Evolutionary conservation across 2,888 invertebrate species (phyloP).

Genomic region (Oligia fasciuncula): DNA sequence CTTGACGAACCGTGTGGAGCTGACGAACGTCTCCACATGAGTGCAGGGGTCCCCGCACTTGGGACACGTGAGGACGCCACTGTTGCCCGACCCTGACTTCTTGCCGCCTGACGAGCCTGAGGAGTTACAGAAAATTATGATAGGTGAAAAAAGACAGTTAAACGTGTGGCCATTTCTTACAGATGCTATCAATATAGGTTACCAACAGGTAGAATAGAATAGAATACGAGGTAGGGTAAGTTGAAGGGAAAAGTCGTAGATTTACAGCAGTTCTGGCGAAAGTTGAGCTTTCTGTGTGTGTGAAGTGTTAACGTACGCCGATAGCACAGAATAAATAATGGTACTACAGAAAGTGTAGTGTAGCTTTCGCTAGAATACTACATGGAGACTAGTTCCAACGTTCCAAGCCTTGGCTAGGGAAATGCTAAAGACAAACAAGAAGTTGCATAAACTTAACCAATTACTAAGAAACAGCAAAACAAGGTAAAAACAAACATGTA

Average conservation of each 20-base stretch:
- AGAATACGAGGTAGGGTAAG: too few relatives aligned
- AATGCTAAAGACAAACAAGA: not conserved
- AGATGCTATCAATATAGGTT: conserved; percentile 13
- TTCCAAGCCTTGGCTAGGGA: not conserved
- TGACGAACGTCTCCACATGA: conserved; percentile 98
- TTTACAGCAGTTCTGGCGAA: conserved; percentile 34
- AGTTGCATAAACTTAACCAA: conserved; percentile 21
- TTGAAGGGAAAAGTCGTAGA: conserved; percentile 11
- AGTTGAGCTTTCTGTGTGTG: conserved; percentile 28
- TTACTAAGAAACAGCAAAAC: conserved; percentile 2
- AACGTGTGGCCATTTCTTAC: not conserved
- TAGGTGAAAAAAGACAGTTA: not conserved
- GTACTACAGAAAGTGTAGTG: conserved; percentile 15
- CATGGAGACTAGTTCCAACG: conserved; percentile 7
- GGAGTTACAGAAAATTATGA: not conserved
- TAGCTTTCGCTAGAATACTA: conserved; percentile 32
- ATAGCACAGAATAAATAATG: conserved; percentile 40
- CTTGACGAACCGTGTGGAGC: conserved; percentile 98
- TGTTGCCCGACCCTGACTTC: conserved; percentile 90
- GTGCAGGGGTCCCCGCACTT: conserved; percentile 99
- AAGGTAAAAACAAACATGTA: not conserved
- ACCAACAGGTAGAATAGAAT: too few relatives aligned
- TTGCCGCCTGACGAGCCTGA: conserved; percentile 88
- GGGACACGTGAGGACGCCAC: conserved; percentile 95
- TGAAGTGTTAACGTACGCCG: conserved; percentile 21